Percentiles rank a stretch among this genome's conserved stretches.
Evolutionary conservation across 2,797 vertebrate species (phyloP).

Genomic region (Loriculus beryllinus): DNA sequence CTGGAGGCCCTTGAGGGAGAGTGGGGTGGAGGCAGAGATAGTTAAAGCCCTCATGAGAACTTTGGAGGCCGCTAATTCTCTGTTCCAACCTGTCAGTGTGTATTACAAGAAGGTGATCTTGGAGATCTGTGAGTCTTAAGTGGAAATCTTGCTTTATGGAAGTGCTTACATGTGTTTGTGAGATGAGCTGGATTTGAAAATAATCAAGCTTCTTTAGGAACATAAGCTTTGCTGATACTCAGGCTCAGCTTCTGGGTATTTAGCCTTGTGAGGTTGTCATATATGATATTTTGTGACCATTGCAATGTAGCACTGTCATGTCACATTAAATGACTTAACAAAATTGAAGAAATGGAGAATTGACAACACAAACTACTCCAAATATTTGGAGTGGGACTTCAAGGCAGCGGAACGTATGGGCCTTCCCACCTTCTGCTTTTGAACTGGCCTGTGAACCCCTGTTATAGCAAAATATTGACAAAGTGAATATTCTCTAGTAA

Average conservation of each 20-base stretch:
- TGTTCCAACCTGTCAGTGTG: conserved; percentile 19
- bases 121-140: conserved; percentile 53
- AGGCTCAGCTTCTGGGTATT: conserved; percentile 62
- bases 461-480: not conserved
- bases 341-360: conserved; percentile 23
- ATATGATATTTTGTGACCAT: conserved; percentile 38
- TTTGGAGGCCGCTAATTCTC: conserved; percentile 20
- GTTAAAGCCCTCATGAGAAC: conserved; percentile 3
- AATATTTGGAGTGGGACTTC: conserved; percentile 4
- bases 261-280: conserved; percentile 62
- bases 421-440: not conserved
- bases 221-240: conserved; percentile 72
- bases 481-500: not conserved
- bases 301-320: conserved; percentile 38
- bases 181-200: conserved; percentile 78
- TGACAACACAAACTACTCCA: conserved; percentile 31
- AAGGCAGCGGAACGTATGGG: not conserved
- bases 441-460: not conserved
- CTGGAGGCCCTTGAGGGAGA: not conserved
- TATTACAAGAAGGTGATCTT: conserved; percentile 54
- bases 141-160: conserved; percentile 64
- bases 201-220: conserved; percentile 68
- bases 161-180: conserved; percentile 69
- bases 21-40: not conserved
- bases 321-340: conserved; percentile 40